Percentiles rank a stretch among this genome's conserved stretches.
phyloP scores from a whole-genome alignment of 2,113 vertebrate species.

The Lepus timidus region DNA sequence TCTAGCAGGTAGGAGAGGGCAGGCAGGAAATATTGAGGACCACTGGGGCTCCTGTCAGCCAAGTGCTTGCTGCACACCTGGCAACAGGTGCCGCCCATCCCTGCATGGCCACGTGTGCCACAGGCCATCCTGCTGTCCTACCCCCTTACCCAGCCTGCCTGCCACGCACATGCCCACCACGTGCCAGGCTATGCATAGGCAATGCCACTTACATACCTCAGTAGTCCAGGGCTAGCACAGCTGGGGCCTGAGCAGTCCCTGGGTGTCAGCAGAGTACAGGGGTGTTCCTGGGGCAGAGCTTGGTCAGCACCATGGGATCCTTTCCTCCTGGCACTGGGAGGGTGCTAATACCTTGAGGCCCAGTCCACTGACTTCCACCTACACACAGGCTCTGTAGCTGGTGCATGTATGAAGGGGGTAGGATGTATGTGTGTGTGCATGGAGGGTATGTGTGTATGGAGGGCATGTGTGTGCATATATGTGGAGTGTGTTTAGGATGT shows the following conservation, averaged over 20 bases:
- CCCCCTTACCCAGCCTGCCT: neutral
- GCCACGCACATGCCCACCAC: neutral
- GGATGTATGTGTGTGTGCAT: no score
- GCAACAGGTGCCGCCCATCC: neutral
- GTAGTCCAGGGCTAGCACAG: neutral
- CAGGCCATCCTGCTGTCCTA: neutral
- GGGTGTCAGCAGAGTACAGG: neutral
- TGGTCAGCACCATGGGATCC: neutral
- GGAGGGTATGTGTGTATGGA: no score
- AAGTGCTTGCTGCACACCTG: neutral
- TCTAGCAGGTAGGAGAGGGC: neutral
- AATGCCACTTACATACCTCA: neutral
- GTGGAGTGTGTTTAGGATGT: no score
- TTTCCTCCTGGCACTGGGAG: neutral
- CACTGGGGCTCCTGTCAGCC: neutral
- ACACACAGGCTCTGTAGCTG: neutral
- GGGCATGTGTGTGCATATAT: no score
- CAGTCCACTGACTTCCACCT: neutral
- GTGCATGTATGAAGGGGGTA: neutral
- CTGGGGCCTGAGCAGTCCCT: neutral
- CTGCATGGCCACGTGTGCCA: neutral
- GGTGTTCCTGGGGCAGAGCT: neutral
- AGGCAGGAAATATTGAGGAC: neutral
- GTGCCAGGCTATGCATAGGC: neutral
- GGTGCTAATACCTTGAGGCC: slow-evolving; percentile 59